Evolutionary conservation across 2,888 invertebrate species (phyloP), one percentile per base, ranked within the genome.

Genomic region (Eudemis profundana): DNA sequence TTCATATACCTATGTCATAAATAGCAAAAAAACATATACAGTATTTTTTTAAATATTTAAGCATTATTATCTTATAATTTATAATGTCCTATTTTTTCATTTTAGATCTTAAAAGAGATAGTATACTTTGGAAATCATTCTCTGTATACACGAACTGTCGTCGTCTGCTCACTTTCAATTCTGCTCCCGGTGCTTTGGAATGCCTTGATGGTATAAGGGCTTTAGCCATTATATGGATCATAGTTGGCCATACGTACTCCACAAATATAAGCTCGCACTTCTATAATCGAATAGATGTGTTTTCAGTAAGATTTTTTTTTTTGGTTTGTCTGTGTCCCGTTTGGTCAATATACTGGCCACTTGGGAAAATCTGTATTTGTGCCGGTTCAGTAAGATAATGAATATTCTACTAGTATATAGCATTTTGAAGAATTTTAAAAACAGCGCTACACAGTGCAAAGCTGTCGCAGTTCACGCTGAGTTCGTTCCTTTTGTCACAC

Each of bases 181-280:
- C 75, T 0, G 69, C 70, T 12, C 64, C 79, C 1, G 77, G 77
- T 7, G 74, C 78, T 12, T 69, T 92, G 49, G 73, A 81, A 33
- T 90, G 90, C 71, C 69, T 92, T 15, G 83, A 90, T 70, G 92
- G 92, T 0, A 79, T 92, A 12, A 78, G 89, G 61, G 74, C 84
- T 0, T 56, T 90, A 0, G 85, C 89, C 12, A 89, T 89, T 80
- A 65, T 83, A 21, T 93, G 92, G 92, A 80, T 93, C 12, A 73
- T 92, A 4, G 21, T 85, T 10, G 86, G 85, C 0, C 92, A 92
- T 57, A 72, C 78, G 0, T 78, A 10, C 46, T 53, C 38, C 10
- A 59, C 36, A 17, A 27, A 49, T 21, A 14, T 2, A 7, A n/a
- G 3, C 3, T 3, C 12, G 10, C 40, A 33, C 8, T 15, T 49